Conservation (phyloP, 2,797 vertebrate species). For the Rhabdophis nuchalis region DNA sequence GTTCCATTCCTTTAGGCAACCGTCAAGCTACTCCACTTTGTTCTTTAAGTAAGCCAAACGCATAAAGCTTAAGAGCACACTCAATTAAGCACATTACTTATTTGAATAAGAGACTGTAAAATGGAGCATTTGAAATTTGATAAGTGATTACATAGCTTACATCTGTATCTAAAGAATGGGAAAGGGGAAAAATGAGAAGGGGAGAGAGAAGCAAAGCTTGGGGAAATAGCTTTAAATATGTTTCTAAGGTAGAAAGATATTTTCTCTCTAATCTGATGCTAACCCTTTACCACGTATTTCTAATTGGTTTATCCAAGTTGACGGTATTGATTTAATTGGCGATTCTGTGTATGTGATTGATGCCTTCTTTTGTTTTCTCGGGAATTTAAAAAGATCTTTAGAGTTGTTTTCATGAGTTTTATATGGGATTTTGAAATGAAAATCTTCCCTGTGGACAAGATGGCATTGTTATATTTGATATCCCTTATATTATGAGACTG, state of each 20-base stretch:
- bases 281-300: background rate
- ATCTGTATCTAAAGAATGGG: background rate
- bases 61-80: background rate
- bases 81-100: background rate
- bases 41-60: background rate
- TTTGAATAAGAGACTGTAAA: background rate
- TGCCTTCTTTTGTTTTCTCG: background rate
- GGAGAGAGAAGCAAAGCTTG: background rate
- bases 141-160: background rate
- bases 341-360: background rate
- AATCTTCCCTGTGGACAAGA: background rate
- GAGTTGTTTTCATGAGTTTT: background rate
- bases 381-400: background rate
- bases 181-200: background rate
- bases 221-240: background rate
- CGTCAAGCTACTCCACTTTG: background rate
- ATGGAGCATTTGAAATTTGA: background rate
- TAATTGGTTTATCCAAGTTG: background rate
- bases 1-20: background rate
- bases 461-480: background rate
- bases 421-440: background rate
- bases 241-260: background rate
- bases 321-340: background rate
- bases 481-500: background rate
- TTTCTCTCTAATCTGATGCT: background rate